These are phyloP conservation scores for Propithecus deckenii DNA, from an alignment of 2,797 vertebrate genomes.

Conservation along the genomic window DNA sequence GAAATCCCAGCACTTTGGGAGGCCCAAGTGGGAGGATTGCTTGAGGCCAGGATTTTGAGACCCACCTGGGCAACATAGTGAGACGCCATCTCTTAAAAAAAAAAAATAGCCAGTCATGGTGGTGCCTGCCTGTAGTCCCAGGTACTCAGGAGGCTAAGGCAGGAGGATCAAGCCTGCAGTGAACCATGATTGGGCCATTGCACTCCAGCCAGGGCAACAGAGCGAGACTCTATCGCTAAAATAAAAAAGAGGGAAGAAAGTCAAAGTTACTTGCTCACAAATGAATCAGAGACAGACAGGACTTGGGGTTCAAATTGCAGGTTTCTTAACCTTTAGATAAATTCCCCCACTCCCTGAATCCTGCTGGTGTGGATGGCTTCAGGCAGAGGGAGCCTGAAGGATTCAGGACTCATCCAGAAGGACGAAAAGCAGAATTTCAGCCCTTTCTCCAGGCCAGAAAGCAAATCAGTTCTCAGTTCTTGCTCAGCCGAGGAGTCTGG, in stretches of 20 bases:
- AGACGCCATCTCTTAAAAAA: background rate
- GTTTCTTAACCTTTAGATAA: background rate
- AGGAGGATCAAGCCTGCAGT: background rate
- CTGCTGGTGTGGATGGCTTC: background rate
- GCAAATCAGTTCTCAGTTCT: background rate
- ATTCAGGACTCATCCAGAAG: background rate
- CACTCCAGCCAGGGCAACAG: background rate
- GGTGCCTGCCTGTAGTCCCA: background rate
- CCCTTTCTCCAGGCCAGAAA: background rate
- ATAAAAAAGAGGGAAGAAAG: background rate
- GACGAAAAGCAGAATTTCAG: no score
- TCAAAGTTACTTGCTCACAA: background rate
- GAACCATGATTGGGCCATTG: background rate
- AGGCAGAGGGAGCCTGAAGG: background rate
- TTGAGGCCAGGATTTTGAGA: background rate
- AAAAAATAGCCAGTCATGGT: background rate
- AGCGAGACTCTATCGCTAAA: background rate
- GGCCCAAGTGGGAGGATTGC: background rate
- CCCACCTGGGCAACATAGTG: background rate
- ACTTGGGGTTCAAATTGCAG: background rate
- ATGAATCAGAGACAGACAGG: background rate
- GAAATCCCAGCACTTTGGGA: background rate
- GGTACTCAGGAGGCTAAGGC: background rate
- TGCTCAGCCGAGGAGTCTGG: background rate
- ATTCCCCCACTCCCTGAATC: background rate